Percentiles rank a stretch among this genome's conserved stretches.
Evolutionary conservation across 2,797 vertebrate species (phyloP).

Genomic region (Rhynchotus rufescens): DNA sequence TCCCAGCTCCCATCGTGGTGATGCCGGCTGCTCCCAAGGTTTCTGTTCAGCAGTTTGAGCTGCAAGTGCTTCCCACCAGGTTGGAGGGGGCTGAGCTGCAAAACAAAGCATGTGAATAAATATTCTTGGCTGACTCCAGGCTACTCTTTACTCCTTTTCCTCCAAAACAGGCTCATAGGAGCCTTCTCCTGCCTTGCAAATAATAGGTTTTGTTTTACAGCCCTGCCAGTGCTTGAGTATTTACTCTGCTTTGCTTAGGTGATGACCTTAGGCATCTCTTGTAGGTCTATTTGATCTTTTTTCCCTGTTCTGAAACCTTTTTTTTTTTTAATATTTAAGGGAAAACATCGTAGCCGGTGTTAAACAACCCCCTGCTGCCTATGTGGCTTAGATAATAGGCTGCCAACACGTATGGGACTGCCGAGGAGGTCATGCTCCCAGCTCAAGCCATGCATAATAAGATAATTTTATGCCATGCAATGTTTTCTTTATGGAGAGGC

Average conservation of each 20-base stretch:
- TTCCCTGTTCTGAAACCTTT: background rate
- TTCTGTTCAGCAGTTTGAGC: constrained; percentile 34
- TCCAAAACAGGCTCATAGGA: constrained; percentile 9
- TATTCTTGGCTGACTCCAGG: constrained; percentile 44
- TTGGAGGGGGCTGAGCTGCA: constrained; percentile 47
- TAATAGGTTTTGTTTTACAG: background rate
- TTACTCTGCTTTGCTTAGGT: background rate
- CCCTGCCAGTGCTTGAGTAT: rapidly evolving
- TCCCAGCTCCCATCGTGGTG: no score
- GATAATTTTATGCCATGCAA: background rate
- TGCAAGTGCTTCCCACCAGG: background rate
- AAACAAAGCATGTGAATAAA: constrained; percentile 49
- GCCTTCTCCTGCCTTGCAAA: background rate
- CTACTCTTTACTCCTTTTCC: constrained; percentile 50
- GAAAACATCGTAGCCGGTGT: background rate
- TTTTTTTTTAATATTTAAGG: background rate
- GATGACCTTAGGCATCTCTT: background rate
- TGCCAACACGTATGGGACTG: background rate
- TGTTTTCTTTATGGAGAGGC: constrained; percentile 54
- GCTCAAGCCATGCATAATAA: background rate
- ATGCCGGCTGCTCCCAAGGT: background rate
- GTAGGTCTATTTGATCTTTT: background rate
- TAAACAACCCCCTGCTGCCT: background rate
- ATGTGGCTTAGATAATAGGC: rapidly evolving
- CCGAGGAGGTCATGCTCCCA: no score